Evolutionary conservation across 1,140 invertebrate genomes (phyloP).

Genomic region (Hormaphis cornu): DNA sequence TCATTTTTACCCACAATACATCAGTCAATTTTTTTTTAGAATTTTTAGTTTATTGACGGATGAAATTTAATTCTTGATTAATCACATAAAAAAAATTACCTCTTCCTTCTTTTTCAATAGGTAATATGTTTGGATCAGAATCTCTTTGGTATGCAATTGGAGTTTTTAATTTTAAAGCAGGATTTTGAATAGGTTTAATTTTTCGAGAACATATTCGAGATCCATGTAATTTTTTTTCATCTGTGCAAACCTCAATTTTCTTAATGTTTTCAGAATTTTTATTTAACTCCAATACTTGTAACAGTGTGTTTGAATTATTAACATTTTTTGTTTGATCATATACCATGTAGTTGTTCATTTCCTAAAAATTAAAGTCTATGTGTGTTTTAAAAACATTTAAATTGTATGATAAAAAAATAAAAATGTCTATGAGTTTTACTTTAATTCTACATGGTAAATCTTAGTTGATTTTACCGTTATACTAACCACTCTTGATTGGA

Average conservation of each 20-base stretch:
- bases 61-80: too few species aligned
- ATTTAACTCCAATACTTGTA: not conserved
- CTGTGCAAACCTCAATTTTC: not conserved
- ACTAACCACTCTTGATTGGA: conserved; percentile 5
- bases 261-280: not conserved
- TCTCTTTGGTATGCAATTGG: conserved; percentile 70
- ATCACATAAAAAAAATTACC: conserved; percentile 50
- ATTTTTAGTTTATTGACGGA: too few species aligned
- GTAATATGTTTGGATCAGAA: conserved; percentile 66
- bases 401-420: too few species aligned
- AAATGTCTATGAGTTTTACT: not conserved
- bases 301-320: not conserved
- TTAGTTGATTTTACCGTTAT: too few species aligned
- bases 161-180: conserved; percentile 63
- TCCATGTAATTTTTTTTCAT: not conserved
- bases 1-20: too few species aligned
- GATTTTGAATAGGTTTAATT: conserved; percentile 65
- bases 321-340: conserved; percentile 3
- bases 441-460: too few species aligned
- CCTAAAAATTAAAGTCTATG: conserved; percentile 11
- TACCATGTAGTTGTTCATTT: conserved; percentile 14
- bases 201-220: conserved; percentile 50
- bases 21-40: too few species aligned
- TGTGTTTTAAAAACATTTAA: too few species aligned
- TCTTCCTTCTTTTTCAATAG: conserved; percentile 72